Conservation (phyloP, 2,888 invertebrate species). For the Steinernema scapterisci region DNA sequence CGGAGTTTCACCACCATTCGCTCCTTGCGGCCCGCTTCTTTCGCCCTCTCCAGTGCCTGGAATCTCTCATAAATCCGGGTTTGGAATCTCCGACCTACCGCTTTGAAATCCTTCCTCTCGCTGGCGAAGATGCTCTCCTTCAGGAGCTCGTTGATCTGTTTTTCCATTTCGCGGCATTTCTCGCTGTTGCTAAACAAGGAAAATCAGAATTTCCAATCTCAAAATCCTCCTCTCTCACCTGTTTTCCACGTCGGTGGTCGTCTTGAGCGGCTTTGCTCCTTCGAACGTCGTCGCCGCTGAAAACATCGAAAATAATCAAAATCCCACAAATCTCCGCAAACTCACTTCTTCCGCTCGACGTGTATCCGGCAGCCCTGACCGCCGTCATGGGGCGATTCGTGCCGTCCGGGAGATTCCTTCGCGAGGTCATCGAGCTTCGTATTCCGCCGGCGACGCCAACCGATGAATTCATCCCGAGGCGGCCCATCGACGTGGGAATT, state of each 20-base stretch:
- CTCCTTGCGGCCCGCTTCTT: slow-evolving; percentile 93
- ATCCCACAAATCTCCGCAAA: neutral
- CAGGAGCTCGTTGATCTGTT: slow-evolving; percentile 83
- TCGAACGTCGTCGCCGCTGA: slow-evolving; percentile 36
- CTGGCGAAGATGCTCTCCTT: slow-evolving; percentile 84
- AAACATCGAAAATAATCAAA: neutral
- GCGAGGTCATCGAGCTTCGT: slow-evolving; percentile 1
- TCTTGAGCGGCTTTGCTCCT: slow-evolving; percentile 29
- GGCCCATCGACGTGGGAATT: slow-evolving; percentile 44
- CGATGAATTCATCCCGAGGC: slow-evolving; percentile 33
- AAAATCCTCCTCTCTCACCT: slow-evolving; percentile 40
- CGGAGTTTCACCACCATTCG: slow-evolving; percentile 85
- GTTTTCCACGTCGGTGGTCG: slow-evolving; percentile 12
- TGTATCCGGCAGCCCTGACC: slow-evolving; percentile 92
- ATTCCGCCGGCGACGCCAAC: slow-evolving; percentile 58
- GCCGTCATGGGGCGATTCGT: slow-evolving; percentile 87
- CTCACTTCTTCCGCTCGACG: slow-evolving; percentile 75
- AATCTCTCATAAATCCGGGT: neutral
- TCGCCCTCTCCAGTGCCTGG: slow-evolving; percentile 84
- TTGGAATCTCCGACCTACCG: slow-evolving; percentile 64
- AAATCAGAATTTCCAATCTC: no score
- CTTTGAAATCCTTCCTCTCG: slow-evolving; percentile 74
- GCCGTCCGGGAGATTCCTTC: slow-evolving; percentile 40
- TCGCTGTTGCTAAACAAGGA: slow-evolving; percentile 83
- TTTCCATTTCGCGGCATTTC: slow-evolving; percentile 85